Evolutionary conservation across 2,797 vertebrate genomes (phyloP).

Genomic region (Diplodus sargus): DNA sequence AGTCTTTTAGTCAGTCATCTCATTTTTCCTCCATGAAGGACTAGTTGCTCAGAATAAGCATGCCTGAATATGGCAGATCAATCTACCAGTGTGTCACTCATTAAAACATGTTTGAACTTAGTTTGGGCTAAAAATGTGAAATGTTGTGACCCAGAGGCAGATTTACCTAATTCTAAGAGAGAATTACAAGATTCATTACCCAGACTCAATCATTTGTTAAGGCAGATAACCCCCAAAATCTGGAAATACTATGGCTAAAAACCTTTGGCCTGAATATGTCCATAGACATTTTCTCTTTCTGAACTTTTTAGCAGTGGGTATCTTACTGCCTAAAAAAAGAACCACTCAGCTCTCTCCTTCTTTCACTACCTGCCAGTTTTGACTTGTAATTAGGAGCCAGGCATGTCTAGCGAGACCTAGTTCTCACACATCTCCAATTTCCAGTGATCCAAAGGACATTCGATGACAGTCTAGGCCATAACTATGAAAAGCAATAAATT

Average conservation of each 20-base stretch:
- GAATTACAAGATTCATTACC: not conserved
- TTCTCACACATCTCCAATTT: constrained; percentile 27
- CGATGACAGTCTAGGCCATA: constrained; percentile 4
- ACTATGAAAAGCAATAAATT: constrained; percentile 22
- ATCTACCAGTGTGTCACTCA: not conserved
- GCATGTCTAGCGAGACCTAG: constrained; percentile 26
- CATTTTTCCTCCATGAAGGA: not conserved
- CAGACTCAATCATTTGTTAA: not conserved
- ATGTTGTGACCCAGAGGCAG: not conserved
- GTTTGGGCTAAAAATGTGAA: not conserved
- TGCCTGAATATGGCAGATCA: not conserved
- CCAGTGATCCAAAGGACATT: constrained; percentile 19
- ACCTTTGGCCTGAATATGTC: not conserved
- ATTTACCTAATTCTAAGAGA: not conserved
- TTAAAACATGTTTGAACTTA: not conserved
- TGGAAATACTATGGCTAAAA: not conserved
- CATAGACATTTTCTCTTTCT: constrained; percentile 6
- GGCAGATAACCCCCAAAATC: constrained; percentile 1
- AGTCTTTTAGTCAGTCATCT: not conserved
- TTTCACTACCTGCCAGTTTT: constrained; percentile 20
- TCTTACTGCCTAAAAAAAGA: constrained; percentile 1
- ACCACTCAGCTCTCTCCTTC: constrained; percentile 17
- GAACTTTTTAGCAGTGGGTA: constrained; percentile 24
- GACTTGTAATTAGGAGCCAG: constrained; percentile 47
- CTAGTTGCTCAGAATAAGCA: not conserved